Conservation (phyloP, 1,140 invertebrate species). For the Choristoneura fumiferana region DNA sequence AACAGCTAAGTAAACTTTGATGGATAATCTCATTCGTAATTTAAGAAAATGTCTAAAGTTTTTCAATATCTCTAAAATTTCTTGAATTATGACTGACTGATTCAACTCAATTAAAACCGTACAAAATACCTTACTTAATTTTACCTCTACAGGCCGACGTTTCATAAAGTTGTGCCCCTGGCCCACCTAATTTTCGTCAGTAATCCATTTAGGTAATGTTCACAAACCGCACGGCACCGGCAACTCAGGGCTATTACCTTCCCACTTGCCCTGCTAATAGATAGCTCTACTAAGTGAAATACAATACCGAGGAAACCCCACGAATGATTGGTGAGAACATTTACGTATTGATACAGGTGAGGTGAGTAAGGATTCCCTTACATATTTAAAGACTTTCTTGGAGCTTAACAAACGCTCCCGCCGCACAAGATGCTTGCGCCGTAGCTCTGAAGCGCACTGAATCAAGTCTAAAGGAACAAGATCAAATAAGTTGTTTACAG, state of each 20-base stretch:
- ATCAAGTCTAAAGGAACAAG: background rate
- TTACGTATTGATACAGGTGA: conserved; percentile 10
- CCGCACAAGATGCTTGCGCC: background rate
- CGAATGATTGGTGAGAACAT: conserved; percentile 24
- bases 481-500: conserved; percentile 9
- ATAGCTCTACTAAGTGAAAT: conserved; percentile 43
- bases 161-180: background rate
- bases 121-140: background rate
- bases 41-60: background rate
- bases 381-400: conserved; percentile 13
- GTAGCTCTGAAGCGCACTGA: background rate
- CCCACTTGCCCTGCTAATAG: conserved; percentile 42
- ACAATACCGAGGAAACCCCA: conserved; percentile 30
- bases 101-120: conserved; percentile 3
- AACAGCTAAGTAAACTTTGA: no score
- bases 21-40: background rate
- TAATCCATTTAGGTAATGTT: conserved; percentile 57
- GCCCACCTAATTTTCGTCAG: conserved; percentile 28
- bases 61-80: background rate
- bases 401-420: background rate
- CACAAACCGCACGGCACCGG: conserved; percentile 37
- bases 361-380: background rate
- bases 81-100: background rate
- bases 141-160: background rate
- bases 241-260: conserved; percentile 25